These are phyloP conservation scores for Lepidothrix coronata DNA, from an alignment of 2,113 vertebrate species.

Conservation along the genomic window DNA sequence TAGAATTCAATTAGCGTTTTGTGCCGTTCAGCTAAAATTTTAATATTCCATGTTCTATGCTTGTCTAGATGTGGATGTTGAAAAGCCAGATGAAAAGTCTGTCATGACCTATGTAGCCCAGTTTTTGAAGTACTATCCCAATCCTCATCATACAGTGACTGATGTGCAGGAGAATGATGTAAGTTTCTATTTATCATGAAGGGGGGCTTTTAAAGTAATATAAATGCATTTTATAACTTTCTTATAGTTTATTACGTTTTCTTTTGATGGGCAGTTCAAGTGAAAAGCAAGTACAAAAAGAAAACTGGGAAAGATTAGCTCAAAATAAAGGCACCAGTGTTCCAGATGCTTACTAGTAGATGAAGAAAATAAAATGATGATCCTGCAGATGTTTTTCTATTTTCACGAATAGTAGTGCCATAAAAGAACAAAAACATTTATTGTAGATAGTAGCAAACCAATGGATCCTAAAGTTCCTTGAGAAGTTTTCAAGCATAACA, in stretches of 20 bases:
- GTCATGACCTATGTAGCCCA: conserved; percentile 98
- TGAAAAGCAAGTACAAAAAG: not conserved
- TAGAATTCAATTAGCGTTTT: not conserved
- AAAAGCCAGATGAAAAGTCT: conserved; percentile 98
- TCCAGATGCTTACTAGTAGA: not conserved
- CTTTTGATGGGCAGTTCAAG: not conserved
- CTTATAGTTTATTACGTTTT: not conserved
- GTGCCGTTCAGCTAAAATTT: not conserved
- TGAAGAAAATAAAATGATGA: not conserved
- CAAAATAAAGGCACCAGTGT: not conserved
- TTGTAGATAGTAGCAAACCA: not conserved
- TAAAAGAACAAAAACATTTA: not conserved
- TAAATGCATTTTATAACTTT: not conserved
- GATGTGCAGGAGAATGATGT: conserved; percentile 82
- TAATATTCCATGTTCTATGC: not conserved
- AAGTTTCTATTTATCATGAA: conserved; percentile 17
- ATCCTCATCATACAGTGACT: conserved; percentile 68
- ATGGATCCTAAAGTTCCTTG: not conserved
- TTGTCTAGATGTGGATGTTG: conserved; percentile 92
- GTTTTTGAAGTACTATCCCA: conserved; percentile 91
- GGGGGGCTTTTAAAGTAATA: not conserved
- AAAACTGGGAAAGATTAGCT: not conserved
- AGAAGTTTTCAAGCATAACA: not conserved
- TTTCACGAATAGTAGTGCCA: not conserved
- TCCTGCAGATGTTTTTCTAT: not conserved